A percentile compares a stretch with the other conserved stretches of the same genome.
Evolutionary conservation across 2,113 vertebrate genomes (phyloP).

Genomic region (Pipra filicauda): DNA sequence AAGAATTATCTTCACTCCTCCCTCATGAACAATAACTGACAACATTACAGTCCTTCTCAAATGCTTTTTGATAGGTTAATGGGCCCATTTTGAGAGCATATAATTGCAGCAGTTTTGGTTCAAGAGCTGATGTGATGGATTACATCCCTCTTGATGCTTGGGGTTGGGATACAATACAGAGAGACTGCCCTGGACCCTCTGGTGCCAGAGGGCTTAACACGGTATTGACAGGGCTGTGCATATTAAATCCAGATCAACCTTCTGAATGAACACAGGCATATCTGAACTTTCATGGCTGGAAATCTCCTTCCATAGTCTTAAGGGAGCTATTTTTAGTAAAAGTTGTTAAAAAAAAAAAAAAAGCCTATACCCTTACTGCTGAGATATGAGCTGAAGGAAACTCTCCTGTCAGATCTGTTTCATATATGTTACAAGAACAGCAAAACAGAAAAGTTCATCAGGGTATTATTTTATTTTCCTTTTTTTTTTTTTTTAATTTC

Average conservation of each 20-base stretch:
- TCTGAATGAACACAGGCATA: slow-evolving; percentile 41
- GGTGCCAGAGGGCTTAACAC: slow-evolving; percentile 69
- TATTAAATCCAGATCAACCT: slow-evolving; percentile 65
- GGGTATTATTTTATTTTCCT: slow-evolving; percentile 19
- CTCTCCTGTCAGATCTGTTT: slow-evolving; percentile 59
- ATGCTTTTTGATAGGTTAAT: slow-evolving; percentile 63
- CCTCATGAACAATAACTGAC: slow-evolving; percentile 36
- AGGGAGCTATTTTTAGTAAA: slow-evolving; percentile 63
- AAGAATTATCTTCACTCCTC: slow-evolving; percentile 53
- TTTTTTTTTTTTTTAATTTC: background rate
- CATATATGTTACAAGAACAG: slow-evolving; percentile 65
- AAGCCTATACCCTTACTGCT: slow-evolving; percentile 3
- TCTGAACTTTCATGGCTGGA: slow-evolving; percentile 15
- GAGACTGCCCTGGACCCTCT: slow-evolving; percentile 61
- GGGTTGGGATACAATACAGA: slow-evolving; percentile 36
- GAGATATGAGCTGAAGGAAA: slow-evolving; percentile 67
- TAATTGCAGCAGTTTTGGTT: slow-evolving; percentile 52
- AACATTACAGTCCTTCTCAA: slow-evolving; percentile 36
- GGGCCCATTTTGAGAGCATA: slow-evolving; percentile 17
- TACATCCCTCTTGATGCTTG: slow-evolving; percentile 23
- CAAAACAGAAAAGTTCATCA: slow-evolving; percentile 73
- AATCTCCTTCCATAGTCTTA: slow-evolving; percentile 25
- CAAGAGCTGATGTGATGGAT: slow-evolving; percentile 63
- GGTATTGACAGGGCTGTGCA: slow-evolving; percentile 9
- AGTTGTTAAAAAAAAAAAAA: background rate